Base-by-base conservation (phyloP, 2,797 vertebrate genomes). In the Emydoidea blandingii region DNA sequence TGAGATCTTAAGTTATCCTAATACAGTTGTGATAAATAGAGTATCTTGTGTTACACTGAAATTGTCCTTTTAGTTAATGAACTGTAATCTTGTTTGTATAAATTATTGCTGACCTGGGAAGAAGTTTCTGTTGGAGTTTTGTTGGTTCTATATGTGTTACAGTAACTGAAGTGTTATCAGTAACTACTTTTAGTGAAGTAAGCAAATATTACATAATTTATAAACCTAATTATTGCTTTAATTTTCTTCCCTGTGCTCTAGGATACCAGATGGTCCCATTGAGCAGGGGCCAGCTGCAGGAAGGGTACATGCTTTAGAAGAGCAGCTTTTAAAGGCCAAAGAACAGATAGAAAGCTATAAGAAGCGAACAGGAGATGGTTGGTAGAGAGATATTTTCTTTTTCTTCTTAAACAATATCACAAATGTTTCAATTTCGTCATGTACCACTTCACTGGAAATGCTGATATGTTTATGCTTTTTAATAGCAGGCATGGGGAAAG, bases 331-430 rank as follows among this genome's bases (percentile, higher is more conserved):
- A 98, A 99, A 99, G 98, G 99, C 99, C 98, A 99, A 99, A 98
- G 99, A 99, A 98, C 99, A 99, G 98, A 99, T 99, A 98, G 99
- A 99, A 98, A 99, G 98, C 98, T 99, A 99, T 96, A 99, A 99
- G 98, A 99, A 99, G 97, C 98, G 98, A 96, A 99, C 99, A 85
- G 99, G 99, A 98, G 98, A 99, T 91, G 99, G 99, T 99, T 98
- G 97, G 98, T 97, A 93, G 90, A 96, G 95, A 37, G 50, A 53
- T 81, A 9, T 82, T 86, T 68, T 94, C 41, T 92, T 97, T 83
- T 72, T 49, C 14, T 86, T 93, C 44, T 81, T 56, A 81, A 95
- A 8, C 57, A 79, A 9, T 95, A 81, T 87, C 47, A 94, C 29
- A 95, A 52, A 92, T 94, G 12, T 90, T 44, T 91, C 47, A 76